Conservation (phyloP, 1,140 invertebrate species). For the Centruroides sculpturatus region DNA sequence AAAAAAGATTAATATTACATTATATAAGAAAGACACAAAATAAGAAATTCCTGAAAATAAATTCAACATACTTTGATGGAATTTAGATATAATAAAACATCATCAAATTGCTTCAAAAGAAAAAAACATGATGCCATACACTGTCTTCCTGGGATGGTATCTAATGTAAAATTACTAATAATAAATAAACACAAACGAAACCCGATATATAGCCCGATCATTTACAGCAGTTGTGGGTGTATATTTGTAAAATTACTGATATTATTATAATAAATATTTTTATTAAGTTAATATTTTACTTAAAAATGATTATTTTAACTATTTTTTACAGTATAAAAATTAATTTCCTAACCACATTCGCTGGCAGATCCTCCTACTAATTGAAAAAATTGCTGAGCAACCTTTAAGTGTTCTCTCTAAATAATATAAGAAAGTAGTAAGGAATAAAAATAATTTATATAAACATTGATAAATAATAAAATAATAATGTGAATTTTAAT, state of each 20-base stretch:
- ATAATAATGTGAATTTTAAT: too few relatives aligned
- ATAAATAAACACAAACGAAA: too few relatives aligned
- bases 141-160: slow-evolving; percentile 61
- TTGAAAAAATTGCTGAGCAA: slow-evolving; percentile 91
- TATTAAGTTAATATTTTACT: too few relatives aligned
- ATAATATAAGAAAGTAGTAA: slow-evolving; percentile 15
- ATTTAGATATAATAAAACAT: slow-evolving; percentile 88
- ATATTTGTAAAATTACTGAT: slow-evolving; percentile 1
- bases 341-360: slow-evolving; percentile 57
- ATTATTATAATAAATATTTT: not conserved
- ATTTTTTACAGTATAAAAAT: not conserved
- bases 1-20: slow-evolving; percentile 1
- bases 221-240: too few relatives aligned
- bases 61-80: slow-evolving; percentile 63
- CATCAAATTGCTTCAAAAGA: slow-evolving; percentile 83
- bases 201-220: too few relatives aligned
- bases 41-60: too few relatives aligned
- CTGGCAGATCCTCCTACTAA: slow-evolving; percentile 87
- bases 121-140: slow-evolving; percentile 97
- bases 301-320: too few relatives aligned
- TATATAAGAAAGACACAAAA: not conserved
- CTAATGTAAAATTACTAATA: slow-evolving; percentile 23
- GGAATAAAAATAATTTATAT: too few relatives aligned
- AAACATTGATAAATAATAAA: too few relatives aligned
- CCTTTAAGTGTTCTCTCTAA: slow-evolving; percentile 83